Base-by-base conservation (phyloP, 2,113 vertebrate species). In the Coptodon bakossiorum region DNA sequence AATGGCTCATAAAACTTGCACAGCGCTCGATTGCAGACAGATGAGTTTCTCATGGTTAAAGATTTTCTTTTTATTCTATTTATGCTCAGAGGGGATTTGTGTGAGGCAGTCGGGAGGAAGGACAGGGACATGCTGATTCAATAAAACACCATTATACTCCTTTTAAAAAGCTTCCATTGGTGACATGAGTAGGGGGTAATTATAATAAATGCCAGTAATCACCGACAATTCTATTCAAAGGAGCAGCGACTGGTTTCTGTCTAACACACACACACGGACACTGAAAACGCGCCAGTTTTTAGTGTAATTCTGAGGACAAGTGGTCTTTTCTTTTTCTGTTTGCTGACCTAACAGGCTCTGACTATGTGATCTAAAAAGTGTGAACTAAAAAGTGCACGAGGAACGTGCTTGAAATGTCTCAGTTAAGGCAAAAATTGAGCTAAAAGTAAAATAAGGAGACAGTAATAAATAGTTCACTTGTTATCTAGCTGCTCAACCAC, bases 181-280 rank as follows among this genome's bases (percentile, higher is more conserved):
- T 96, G 96, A 95, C 93, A 96, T 97, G 97, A 97, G 97, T 95
- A 95, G 94, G 94, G 96, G 95, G 95, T 98, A 98, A 99, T 98
- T 98, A 97, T 97, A 97, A 97, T 97, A 98, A 98, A 98, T 98
- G 97, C 95, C 96, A 94, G 95, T 97, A 98, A 99, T 98, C 97
- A 98, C 96, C 94, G 96, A 95, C 97, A 96, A 96, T 96, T 96
- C 97, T 96, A 96, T 97, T 97, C 97, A 97, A 96, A 97, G 95
- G 92, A 92, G 80, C 38, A 84, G 89, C n/a, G 95, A 95, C 98
- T 98, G 97, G 97, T 97, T 98, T 97, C 95, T 91, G 97, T 98
- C 97, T 11, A 13, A 24, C 97, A 97, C 89, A 85, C 95, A 78
- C 29, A 24, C 71, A 54, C 19, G 57, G 86, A 95, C 91, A 84